Evolutionary conservation across 1,140 invertebrate genomes (phyloP).

Genomic region (Papilio dardanus): DNA sequence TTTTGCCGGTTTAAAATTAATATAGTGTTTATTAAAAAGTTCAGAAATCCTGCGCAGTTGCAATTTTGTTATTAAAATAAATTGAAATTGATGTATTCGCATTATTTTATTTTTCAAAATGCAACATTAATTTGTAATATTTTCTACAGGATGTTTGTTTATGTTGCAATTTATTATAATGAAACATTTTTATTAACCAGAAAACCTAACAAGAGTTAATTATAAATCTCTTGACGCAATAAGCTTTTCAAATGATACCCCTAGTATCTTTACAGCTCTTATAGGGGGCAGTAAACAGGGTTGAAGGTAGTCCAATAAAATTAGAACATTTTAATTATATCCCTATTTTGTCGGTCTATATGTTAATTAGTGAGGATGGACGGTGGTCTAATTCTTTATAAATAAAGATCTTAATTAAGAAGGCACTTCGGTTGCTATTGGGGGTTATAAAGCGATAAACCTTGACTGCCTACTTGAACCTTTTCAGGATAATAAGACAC

Average conservation of each 20-base stretch:
- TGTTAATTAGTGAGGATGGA: conserved; percentile 58
- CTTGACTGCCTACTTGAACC: conserved; percentile 71
- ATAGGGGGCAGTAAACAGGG: conserved; percentile 61
- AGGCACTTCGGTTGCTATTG: conserved; percentile 69
- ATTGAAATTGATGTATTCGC: not conserved
- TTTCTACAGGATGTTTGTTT: not conserved
- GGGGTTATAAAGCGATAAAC: conserved; percentile 69
- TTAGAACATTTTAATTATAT: conserved; percentile 78
- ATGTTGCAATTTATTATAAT: not conserved
- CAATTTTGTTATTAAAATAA: not conserved
- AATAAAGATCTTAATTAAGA: conserved; percentile 79
- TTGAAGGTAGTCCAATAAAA: conserved; percentile 70
- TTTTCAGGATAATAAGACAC: conserved; percentile 46
- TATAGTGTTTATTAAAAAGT: not conserved
- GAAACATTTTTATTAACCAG: conserved; percentile 15
- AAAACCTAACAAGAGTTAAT: conserved; percentile 17
- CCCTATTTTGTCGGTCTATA: conserved; percentile 74
- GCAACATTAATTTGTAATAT: not conserved
- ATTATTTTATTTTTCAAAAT: not conserved
- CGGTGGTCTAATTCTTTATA: conserved; percentile 70
- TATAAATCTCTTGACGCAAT: conserved; percentile 39
- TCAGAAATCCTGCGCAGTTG: not conserved
- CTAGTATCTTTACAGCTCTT: conserved; percentile 59
- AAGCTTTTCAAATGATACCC: conserved; percentile 39
- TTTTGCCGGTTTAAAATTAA: not conserved